Evolutionary conservation across 1,140 invertebrate genomes (phyloP), one percentile per base, ranked within the genome.

Genomic region (Popillia japonica): DNA sequence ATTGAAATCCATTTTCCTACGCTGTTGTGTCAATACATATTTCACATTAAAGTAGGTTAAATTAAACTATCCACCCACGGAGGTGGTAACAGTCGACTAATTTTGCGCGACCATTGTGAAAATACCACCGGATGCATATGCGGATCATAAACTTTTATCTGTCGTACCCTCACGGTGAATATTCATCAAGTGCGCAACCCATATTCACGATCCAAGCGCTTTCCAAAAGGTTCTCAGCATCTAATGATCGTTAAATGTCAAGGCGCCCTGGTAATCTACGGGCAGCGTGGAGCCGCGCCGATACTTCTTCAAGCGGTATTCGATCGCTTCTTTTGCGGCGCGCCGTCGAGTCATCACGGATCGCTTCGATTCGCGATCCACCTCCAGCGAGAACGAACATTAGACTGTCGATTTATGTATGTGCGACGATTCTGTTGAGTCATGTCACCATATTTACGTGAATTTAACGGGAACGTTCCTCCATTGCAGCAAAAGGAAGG

Each of bases 301-400:
- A 9, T n/a, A 48, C 44, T n/a, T 48, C 44, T 48, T 48, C 44
- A n/a, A 48, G 17, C 11, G 44, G 44, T n/a, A 48, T 3, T 48
- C 44, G 17, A 48, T n/a, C n/a, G n/a, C n/a, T n/a, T n/a, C n/a
- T n/a, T n/a, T n/a, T n/a, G n/a, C n/a, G n/a, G n/a, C n/a, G n/a
- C n/a, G n/a, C n/a, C n/a, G n/a, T n/a, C n/a, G n/a, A n/a, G n/a
- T n/a, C n/a, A n/a, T n/a, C 44, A 48, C 44, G 44, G 44, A 48
- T 48, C 44, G 44, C 44, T n/a, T 48, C 44, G 44, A 48, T 48
- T 42, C 44, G n/a, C 44, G 44, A 48, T 48, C 44, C 44, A 48
- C 44, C 44, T 48, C 17, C 17, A 10, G 11, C 11, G 44, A 10
- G 44, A 48, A 48, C 11, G 44, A 48, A 48, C 44, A 42, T 42